Percentiles rank a stretch among this genome's conserved stretches.
These are phyloP conservation scores for Rhinopithecus roxellana DNA, from an alignment of 2,113 vertebrate species.

Conservation along the genomic window DNA sequence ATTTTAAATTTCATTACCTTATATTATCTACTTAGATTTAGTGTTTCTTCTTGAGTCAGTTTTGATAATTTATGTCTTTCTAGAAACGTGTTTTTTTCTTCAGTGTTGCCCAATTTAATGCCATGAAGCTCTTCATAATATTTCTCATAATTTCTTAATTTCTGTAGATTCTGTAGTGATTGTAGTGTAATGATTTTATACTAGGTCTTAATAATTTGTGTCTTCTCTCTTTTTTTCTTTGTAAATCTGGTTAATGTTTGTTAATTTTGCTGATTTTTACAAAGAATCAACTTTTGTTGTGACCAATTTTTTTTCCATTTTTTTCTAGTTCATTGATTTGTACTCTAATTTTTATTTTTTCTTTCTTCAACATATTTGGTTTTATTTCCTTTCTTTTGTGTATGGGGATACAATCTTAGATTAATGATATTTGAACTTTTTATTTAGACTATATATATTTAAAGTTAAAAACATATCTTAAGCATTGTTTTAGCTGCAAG, in stretches of 20 bases:
- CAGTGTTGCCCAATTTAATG: not conserved
- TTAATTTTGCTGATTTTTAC: conserved; percentile 2
- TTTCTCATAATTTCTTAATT: not conserved
- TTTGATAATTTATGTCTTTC: not conserved
- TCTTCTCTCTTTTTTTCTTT: not conserved
- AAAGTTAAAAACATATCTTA: not conserved
- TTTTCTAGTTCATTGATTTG: not conserved
- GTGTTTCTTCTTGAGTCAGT: not conserved
- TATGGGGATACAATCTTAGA: not conserved
- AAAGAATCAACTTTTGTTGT: not conserved
- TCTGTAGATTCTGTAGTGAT: not conserved
- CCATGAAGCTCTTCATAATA: not conserved
- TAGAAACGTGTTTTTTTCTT: not conserved
- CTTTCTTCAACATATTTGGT: not conserved
- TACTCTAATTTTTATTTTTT: not conserved
- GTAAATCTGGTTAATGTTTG: not conserved
- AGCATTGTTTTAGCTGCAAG: not conserved
- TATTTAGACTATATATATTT: not conserved
- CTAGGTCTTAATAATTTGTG: not conserved
- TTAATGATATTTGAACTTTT: not conserved
- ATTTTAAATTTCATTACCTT: not conserved
- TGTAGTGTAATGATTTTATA: not conserved
- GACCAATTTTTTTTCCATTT: not conserved
- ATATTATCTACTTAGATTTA: not conserved
- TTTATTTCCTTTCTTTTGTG: not conserved